Conservation (phyloP, 2,113 vertebrate species). For the Calonectris borealis region DNA sequence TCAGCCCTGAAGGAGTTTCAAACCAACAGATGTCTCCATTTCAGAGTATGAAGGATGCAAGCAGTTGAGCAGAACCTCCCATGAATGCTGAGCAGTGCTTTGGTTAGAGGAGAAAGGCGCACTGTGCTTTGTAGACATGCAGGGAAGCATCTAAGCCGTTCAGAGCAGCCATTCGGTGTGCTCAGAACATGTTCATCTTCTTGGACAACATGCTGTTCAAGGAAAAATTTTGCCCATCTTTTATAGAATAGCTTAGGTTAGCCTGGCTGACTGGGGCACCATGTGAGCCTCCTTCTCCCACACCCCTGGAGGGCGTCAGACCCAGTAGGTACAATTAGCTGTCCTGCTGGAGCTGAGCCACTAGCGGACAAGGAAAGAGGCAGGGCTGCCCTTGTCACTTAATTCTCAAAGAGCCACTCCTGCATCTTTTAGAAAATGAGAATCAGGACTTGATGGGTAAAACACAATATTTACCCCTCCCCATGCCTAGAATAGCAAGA, state of each 20-base stretch:
- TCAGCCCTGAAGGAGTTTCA: constrained; percentile 27
- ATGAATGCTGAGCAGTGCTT: neutral
- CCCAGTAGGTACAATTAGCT: neutral
- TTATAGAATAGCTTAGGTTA: neutral
- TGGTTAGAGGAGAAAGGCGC: neutral
- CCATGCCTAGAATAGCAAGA: neutral
- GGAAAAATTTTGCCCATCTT: neutral
- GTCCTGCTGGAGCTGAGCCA: neutral
- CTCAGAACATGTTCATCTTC: neutral
- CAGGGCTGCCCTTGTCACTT: neutral
- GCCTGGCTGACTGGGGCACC: neutral
- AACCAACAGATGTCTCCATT: constrained; percentile 22
- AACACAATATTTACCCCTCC: neutral
- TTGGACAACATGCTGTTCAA: neutral
- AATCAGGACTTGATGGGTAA: neutral
- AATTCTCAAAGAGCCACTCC: neutral
- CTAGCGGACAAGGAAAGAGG: neutral
- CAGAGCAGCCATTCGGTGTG: neutral
- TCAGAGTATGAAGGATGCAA: neutral
- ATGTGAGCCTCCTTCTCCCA: neutral
- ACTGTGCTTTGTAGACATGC: neutral
- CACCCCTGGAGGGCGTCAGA: neutral
- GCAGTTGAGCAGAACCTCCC: neutral
- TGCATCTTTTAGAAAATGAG: neutral
- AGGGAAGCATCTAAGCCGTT: neutral